phyloP scores from a whole-genome alignment of 2,888 invertebrate genomes.

The Drosophila recens region DNA sequence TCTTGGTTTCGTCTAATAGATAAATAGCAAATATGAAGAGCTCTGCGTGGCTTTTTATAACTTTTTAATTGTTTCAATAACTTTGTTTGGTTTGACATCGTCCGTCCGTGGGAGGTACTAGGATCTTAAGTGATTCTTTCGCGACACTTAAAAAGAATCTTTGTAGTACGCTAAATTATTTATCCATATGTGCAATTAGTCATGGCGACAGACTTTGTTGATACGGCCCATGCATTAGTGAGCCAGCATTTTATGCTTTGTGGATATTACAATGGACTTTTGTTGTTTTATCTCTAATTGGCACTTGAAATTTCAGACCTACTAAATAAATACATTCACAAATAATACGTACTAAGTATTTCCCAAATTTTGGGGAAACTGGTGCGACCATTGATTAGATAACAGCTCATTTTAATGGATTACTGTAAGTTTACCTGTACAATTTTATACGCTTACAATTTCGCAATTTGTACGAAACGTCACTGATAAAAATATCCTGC shows the following conservation, averaged over 20 bases:
- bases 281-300: constrained; percentile 59
- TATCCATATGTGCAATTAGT: constrained; percentile 55
- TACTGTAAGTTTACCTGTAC: constrained; percentile 14
- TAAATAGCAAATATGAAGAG: constrained; percentile 23
- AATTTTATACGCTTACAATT: constrained; percentile 5
- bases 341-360: constrained; percentile 19
- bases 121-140: constrained; percentile 7
- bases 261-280: constrained; percentile 47
- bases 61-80: constrained; percentile 63
- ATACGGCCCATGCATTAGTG: constrained; percentile 21
- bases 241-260: constrained; percentile 7
- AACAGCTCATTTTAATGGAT: constrained; percentile 44
- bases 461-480: constrained; percentile 18
- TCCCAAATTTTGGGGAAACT: constrained; percentile 29
- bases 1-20: constrained; percentile 11
- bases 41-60: constrained; percentile 45
- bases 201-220: constrained; percentile 25
- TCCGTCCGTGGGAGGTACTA: constrained; percentile 13
- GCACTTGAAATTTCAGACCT: constrained; percentile 41
- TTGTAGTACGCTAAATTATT: constrained; percentile 24
- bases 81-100: constrained; percentile 43
- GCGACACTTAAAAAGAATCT: constrained; percentile 13
- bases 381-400: constrained; percentile 35
- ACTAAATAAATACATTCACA: constrained; percentile 6
- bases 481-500: background rate